A percentile compares a stretch with the other conserved stretches of the same genome.
Evolutionary conservation across 2,888 invertebrate genomes (phyloP).

Genomic region (Athrips mouffetella): DNA sequence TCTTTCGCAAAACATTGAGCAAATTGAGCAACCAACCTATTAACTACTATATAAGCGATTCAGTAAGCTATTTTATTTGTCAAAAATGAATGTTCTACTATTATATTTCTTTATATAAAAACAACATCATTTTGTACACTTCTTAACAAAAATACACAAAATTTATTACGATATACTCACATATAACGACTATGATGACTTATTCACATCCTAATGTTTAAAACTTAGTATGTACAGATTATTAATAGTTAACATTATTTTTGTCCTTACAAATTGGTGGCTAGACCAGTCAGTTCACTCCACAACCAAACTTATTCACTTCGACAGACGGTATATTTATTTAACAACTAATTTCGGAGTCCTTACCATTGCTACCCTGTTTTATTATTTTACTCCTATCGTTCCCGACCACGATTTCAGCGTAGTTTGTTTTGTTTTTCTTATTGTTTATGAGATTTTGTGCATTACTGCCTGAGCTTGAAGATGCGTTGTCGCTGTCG

Average conservation of each 20-base stretch:
- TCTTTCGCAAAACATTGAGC: conserved; percentile 65
- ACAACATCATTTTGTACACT: conserved; percentile 35
- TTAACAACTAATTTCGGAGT: conserved; percentile 85
- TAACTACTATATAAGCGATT: conserved; percentile 44
- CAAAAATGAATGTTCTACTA: conserved; percentile 25
- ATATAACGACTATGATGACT: conserved; percentile 23
- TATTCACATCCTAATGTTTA: conserved; percentile 28
- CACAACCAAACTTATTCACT: conserved; percentile 24
- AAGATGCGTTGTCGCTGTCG: conserved; percentile 68
- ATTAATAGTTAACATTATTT: conserved; percentile 38
- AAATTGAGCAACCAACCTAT: conserved; percentile 62
- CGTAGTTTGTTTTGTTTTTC: conserved; percentile 49
- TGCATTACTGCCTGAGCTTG: conserved; percentile 52
- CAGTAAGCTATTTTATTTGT: conserved; percentile 40
- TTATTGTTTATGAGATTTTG: conserved; percentile 39
- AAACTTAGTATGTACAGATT: conserved; percentile 51
- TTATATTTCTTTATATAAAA: conserved; percentile 26
- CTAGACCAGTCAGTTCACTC: conserved; percentile 21
- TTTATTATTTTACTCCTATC: conserved; percentile 49
- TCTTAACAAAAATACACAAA: conserved; percentile 49
- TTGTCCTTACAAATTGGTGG: conserved; percentile 28
- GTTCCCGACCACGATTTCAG: conserved; percentile 33
- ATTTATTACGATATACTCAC: conserved; percentile 23
- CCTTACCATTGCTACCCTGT: conserved; percentile 70
- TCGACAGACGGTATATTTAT: conserved; percentile 22